Evolutionary conservation across 2,113 vertebrate species (phyloP).

Genomic region (Morone saxatilis): DNA sequence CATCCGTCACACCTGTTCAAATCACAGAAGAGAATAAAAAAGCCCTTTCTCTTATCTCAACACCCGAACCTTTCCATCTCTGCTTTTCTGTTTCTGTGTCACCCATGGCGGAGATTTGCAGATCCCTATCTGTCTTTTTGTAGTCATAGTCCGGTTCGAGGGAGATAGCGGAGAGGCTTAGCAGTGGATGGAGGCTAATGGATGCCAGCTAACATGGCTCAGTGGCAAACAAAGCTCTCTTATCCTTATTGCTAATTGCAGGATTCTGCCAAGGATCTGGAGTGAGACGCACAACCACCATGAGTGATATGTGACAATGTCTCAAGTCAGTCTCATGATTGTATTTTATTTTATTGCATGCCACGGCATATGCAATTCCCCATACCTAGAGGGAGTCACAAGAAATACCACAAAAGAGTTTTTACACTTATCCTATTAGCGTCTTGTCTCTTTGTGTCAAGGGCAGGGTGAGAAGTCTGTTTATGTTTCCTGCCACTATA

Average conservation of each 20-base stretch:
- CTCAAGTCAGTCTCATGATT: slow-evolving; percentile 23
- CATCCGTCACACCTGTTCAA: slow-evolving; percentile 75
- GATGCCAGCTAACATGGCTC: slow-evolving; percentile 50
- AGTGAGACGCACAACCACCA: not conserved
- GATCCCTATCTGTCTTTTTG: slow-evolving; percentile 63
- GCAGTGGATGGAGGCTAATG: slow-evolving; percentile 36
- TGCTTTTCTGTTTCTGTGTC: slow-evolving; percentile 32
- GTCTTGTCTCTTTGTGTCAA: slow-evolving; percentile 51
- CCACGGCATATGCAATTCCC: slow-evolving; percentile 7
- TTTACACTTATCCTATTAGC: slow-evolving; percentile 46
- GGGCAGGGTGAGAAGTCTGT: slow-evolving; percentile 56
- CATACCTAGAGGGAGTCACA: not conserved
- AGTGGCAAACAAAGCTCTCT: slow-evolving; percentile 52
- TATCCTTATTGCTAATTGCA: slow-evolving; percentile 18
- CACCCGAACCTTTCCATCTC: slow-evolving; percentile 12
- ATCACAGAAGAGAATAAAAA: slow-evolving; percentile 51
- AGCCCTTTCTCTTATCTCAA: slow-evolving; percentile 39
- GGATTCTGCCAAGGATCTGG: slow-evolving; percentile 13
- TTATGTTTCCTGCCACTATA: slow-evolving; percentile 62
- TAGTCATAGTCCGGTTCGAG: slow-evolving; percentile 41
- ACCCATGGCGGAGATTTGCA: slow-evolving; percentile 50
- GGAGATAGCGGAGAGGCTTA: slow-evolving; percentile 51
- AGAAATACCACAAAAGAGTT: slow-evolving; percentile 25
- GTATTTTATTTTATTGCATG: slow-evolving; percentile 27
- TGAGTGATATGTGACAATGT: slow-evolving; percentile 27